Evolutionary conservation across 2,888 invertebrate species (phyloP), one percentile per base, ranked within the genome.

Genomic region (Cataglyphis albicans): DNA sequence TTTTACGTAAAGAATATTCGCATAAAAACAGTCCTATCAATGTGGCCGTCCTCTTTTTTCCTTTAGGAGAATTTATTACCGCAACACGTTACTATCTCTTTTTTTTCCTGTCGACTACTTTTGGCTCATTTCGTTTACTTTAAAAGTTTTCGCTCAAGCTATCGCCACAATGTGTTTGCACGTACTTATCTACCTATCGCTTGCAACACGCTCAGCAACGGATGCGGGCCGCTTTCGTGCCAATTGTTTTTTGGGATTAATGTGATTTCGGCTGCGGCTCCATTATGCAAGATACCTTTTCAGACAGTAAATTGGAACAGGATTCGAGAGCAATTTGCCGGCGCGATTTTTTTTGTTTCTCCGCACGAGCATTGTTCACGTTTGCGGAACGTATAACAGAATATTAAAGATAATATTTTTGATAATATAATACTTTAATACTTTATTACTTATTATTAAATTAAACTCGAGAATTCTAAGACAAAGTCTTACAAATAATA

Each of bases 181-280:
- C 78, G 78, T 80, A 70, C 44, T 59, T 80, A 80, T 59, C 18
- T 38, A 65, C 41, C 59, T 35, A 41, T 44, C 44, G 59, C 44
- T 68, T 44, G 57, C 70, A 78, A 78, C 70, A 78, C 41, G 44
- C 59, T 63, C 38, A 52, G 35, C 59, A 80, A 61, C 59, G 44
- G 21, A 70, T 80, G 25, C 25, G 35, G 12, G 57, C 32, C 29
- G 25, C 70, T 80, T 70, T 80, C 70, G 70, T 80, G 70, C 78
- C 70, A 44, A 80, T 80, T 80, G 78, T 80, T 80, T 80, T 70
- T 80, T 48, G 32, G 59, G 32, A 80, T 80, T 80, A 80, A 80
- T 59, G 59, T 12, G 78, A 80, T 80, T 70, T 80, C 25, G 35
- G 25, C 78, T 44, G 78, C 12, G 70, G 70, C 59, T 78, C 59